A percentile compares a stretch with the other conserved stretches of the same genome.
Conservation (phyloP, 1,140 invertebrate species). For the Bombus sibiricus region DNA sequence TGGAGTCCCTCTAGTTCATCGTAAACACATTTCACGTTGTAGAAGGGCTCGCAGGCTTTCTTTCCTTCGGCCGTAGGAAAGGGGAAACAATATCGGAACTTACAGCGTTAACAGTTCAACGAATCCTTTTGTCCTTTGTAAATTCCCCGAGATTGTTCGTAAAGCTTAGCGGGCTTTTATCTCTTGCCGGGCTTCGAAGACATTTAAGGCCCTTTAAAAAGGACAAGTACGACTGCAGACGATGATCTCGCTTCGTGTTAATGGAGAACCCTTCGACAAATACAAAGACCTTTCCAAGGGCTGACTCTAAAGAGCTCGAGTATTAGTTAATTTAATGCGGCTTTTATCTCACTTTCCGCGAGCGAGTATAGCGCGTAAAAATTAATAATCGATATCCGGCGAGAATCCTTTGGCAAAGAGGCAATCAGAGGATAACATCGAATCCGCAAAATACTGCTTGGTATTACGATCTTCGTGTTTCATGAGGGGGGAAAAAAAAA, state of each 20-base stretch:
- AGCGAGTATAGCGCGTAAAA: neutral
- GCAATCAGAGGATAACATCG: neutral
- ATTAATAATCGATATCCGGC: slow-evolving; percentile 10
- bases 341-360: slow-evolving; percentile 19
- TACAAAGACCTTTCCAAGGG: slow-evolving; percentile 34
- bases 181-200: slow-evolving; percentile 4
- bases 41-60: neutral
- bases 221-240: slow-evolving; percentile 24
- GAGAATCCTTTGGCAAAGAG: neutral
- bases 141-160: slow-evolving; percentile 18
- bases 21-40: neutral
- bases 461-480: too few relatives aligned
- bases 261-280: slow-evolving; percentile 49
- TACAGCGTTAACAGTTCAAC: slow-evolving; percentile 27
- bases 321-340: slow-evolving; percentile 52
- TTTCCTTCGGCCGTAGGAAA: neutral
- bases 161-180: slow-evolving; percentile 18
- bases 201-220: slow-evolving; percentile 49
- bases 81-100: slow-evolving; percentile 33
- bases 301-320: slow-evolving; percentile 32
- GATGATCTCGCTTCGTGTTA: slow-evolving; percentile 49
- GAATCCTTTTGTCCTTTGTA: slow-evolving; percentile 36
- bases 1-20: neutral
- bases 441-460: too few relatives aligned
- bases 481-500: too few relatives aligned